Base-by-base conservation (phyloP, 1,140 invertebrate genomes). In the Pseudomyrmex pallidus region DNA sequence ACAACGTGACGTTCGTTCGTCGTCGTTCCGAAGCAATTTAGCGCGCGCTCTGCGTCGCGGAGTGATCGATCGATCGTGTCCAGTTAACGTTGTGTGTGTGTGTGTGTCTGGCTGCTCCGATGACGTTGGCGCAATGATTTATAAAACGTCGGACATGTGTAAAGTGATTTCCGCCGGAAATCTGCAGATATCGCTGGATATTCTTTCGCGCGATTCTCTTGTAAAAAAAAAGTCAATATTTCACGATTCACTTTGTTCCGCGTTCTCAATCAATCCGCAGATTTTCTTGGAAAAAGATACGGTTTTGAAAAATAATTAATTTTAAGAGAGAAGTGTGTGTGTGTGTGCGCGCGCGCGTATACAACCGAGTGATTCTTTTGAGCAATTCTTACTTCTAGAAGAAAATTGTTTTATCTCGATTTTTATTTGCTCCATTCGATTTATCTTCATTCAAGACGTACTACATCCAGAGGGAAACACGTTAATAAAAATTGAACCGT, bases 21-120 rank as follows among this genome's bases (percentile, higher is more conserved):
- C 64, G 52, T 82, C 76, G 76, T 66, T 72, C 82, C 66, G 63
- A 86, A 86, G 56, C 68, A 73, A 86, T 86, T 83, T 86, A 85
- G 62, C 68, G 78, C 67, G 84, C 68, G 57, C 56, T 70, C 73
- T 72, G 74, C 66, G 66, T 68, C 62, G 74, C 62, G 67, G 35
- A 54, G 72, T 66, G 74, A 73, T 72, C 73, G 83, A 85, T 85
- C 72, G 59, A 86, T 72, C 74, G 63, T 59, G 62, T 74, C 50
- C 72, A 77, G 54, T 52, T 35, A 62, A 44, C 62, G 82, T 22
- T 52, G 35, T 68, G 76, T 67, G 61, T 52, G 35, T 35, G 35
- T 35, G 35, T 35, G 35, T 35, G 68, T 77, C 82, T 68, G 70
- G 57, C 44, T 25, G 48, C 20, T 7, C 5, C 57, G 48, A 68